Evolutionary conservation across 2,797 vertebrate genomes (phyloP).

Genomic region (Syndactyla subalaris): DNA sequence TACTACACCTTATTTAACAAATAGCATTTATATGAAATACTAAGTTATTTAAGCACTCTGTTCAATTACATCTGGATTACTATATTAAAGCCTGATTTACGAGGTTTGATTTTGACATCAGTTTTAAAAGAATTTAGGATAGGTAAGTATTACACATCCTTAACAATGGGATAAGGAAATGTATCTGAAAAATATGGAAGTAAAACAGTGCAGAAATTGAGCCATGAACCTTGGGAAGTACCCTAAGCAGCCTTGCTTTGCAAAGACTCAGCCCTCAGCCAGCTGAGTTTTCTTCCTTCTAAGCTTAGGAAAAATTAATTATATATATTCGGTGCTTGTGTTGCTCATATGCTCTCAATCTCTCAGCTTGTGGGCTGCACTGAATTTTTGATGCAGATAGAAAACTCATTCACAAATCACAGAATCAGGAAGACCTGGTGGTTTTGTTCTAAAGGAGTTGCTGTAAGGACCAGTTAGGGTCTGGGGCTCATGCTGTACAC

Average conservation of each 20-base stretch:
- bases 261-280: not conserved
- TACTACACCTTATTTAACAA: not conserved
- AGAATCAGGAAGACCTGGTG: not conserved
- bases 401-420: not conserved
- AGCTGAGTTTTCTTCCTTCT: not conserved
- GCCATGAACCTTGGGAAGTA: not conserved
- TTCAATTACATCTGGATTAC: not conserved
- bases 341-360: not conserved
- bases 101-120: not conserved
- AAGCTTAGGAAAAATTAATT: not conserved
- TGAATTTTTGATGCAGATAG: not conserved
- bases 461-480: not conserved
- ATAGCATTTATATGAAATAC: not conserved
- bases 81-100: constrained; percentile 15
- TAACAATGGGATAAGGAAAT: not conserved
- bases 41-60: not conserved
- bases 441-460: not conserved
- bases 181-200: not conserved
- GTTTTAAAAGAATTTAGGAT: not conserved
- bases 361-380: not conserved
- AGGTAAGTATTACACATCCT: not conserved
- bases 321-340: not conserved
- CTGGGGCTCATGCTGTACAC: not conserved
- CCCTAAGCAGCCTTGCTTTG: not conserved
- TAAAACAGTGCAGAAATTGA: not conserved